Base-by-base conservation (phyloP, 2,888 invertebrate species). In the Agelastica alni region DNA sequence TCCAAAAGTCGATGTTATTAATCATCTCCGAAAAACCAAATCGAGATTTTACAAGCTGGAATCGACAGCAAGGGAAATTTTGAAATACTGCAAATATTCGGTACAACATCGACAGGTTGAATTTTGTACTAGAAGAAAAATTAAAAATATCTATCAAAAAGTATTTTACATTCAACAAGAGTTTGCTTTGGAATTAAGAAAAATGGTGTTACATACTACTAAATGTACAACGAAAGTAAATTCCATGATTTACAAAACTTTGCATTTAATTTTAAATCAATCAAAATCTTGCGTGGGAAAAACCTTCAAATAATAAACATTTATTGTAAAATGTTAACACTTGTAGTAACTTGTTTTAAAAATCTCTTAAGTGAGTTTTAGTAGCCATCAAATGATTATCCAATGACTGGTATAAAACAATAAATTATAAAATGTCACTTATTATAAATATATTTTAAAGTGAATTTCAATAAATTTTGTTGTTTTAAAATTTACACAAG, bases 121-220 rank as follows among this genome's bases (percentile, higher is more conserved):
- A 6, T 9, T 20, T 17, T 48, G 48, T 14, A 17, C 16, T 4
- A 39, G 14, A n/a, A 28, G 20, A 20, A 48, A 41, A 41, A 13
- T 31, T 4, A 39, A 39, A 2, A 48, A 30, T 5, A 12, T 41
- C 13, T 30, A 48, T 20, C 48, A 39, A 3, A 39, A 48, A 30
- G 41, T 39, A 30, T 39, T 48, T 32, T 39, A 12, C 9, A 18
- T 48, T 6, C 12, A 48, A 16, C 28, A 17, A 4, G 41, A 41
- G 3, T 48, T 30, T 18, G 13, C 13, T 2, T 13, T 1, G 2
- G 17, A 48, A 18, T n/a, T 48, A 3, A 41, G 13, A n/a, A 28
- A 26, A n/a, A 39, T 48, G 7, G 14, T 41, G n/a, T 7, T 5
- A 4, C 28, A 48, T 31, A 39, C 18, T 28, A 34, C 39, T 9